A percentile compares a stretch with the other conserved stretches of the same genome.
Conservation (phyloP, 2,888 invertebrate species). For the Orchesella flavescens region DNA sequence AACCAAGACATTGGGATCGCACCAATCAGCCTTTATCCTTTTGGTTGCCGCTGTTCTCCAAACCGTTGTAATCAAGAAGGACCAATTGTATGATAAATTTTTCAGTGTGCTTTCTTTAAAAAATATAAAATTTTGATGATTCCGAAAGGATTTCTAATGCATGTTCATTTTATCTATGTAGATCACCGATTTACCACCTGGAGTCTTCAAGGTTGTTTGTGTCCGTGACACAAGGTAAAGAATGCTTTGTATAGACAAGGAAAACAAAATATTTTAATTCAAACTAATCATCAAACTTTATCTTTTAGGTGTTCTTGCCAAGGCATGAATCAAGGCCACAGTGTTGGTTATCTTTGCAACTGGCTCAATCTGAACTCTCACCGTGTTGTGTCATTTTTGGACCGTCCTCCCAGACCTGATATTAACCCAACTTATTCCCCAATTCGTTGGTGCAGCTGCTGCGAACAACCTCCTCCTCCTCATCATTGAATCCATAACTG, state of each 20-base stretch:
- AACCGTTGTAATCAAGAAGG: slow-evolving; percentile 26
- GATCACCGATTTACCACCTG: slow-evolving; percentile 12
- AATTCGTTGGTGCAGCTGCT: slow-evolving; percentile 51
- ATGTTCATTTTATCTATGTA: neutral
- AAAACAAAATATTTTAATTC: too few relatives aligned
- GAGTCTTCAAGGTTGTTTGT: slow-evolving; percentile 34
- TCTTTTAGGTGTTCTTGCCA: slow-evolving; percentile 28
- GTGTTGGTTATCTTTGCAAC: slow-evolving; percentile 43
- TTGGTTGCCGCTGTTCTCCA: slow-evolving; percentile 39
- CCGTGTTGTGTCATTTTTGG: slow-evolving; percentile 8
- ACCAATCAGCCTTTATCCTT: slow-evolving; percentile 27
- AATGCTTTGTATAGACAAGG: neutral
- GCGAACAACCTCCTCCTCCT: slow-evolving; percentile 8
- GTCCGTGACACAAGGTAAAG: slow-evolving; percentile 33
- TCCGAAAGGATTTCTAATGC: neutral
- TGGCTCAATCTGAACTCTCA: slow-evolving; percentile 29
- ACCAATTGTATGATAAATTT: slow-evolving; percentile 12
- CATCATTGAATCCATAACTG: too few relatives aligned
- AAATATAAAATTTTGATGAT: neutral
- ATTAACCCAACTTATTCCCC: slow-evolving; percentile 34
- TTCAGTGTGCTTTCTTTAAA: neutral
- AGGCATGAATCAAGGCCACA: slow-evolving; percentile 1
- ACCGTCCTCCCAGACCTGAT: slow-evolving; percentile 10
- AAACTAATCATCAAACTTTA: too few relatives aligned
- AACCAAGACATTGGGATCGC: slow-evolving; percentile 43